Evolutionary conservation across 2,888 invertebrate species (phyloP).

Genomic region (Amaurobius ferox): DNA sequence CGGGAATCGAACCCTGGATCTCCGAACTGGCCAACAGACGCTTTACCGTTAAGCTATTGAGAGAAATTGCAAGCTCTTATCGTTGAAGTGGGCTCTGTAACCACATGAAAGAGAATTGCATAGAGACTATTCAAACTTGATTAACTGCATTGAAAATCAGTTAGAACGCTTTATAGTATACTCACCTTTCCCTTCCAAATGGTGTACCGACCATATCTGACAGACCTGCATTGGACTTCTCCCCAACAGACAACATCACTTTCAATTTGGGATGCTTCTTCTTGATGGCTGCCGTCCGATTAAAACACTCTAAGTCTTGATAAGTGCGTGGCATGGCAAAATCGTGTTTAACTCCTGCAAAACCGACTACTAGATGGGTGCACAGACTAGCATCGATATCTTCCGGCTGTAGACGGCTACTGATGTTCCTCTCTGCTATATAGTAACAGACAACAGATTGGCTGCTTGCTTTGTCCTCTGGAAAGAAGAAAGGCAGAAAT

Average conservation of each 20-base stretch:
- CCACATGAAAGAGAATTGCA: too few relatives aligned
- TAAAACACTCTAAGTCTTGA: conserved; percentile 52
- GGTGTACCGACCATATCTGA: conserved; percentile 53
- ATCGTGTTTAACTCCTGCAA: conserved; percentile 83
- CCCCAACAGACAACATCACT: conserved; percentile 85
- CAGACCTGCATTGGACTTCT: conserved; percentile 50
- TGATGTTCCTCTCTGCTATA: conserved; percentile 44
- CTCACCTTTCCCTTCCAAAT: conserved; percentile 78
- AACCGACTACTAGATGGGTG: conserved; percentile 89
- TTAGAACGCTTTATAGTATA: too few relatives aligned
- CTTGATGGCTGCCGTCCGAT: conserved; percentile 57
- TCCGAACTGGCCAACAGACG: too few relatives aligned
- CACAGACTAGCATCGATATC: conserved; percentile 81
- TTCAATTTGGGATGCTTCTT: conserved; percentile 81
- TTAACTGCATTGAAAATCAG: too few relatives aligned
- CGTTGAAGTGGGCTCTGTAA: too few relatives aligned
- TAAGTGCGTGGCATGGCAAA: conserved; percentile 78
- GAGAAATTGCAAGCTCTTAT: too few relatives aligned
- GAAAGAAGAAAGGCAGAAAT: too few relatives aligned
- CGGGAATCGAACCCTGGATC: too few relatives aligned
- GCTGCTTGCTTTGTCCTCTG: conserved; percentile 52
- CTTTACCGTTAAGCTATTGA: too few relatives aligned
- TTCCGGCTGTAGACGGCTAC: conserved; percentile 61
- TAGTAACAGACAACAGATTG: conserved; percentile 63
- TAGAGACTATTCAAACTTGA: too few relatives aligned